Evolutionary conservation across 2,113 vertebrate genomes (phyloP), one percentile per base, ranked within the genome.

Genomic region (Cariama cristata): DNA sequence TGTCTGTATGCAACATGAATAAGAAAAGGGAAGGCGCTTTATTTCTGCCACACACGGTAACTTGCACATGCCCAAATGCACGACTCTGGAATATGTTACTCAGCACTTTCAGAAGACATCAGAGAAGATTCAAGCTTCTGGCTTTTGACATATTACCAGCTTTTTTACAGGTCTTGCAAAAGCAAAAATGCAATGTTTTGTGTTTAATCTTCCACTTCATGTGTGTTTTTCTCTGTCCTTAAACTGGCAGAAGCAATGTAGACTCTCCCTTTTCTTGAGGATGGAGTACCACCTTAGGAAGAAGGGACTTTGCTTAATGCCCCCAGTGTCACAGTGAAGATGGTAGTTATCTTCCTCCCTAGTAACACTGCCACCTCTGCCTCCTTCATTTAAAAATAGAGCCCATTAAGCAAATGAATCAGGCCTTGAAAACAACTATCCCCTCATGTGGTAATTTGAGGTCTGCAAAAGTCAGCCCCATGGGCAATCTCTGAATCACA

Each of bases 1-100:
- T 94, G 74, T 97, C 95, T 95, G 89, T 52, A 49, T 60, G 87
- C 73, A 90, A 91, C 56, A 33, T 12, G 58, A 95, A 90, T 60
- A 95, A 89, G 86, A 64, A 79, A 64, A 58, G 5, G 58, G 24
- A 85, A 94, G 26, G 55, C 4, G 0, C 69, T 89, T 91, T 86
- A 68, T 87, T 85, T 82, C 80, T 95, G 62, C 74, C 83, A 79
- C 77, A 72, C 32, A 58, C 8, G 0, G 55, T 75, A 91, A 84
- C 49, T 85, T 0, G 0, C 74, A 62, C n/a, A 58, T 68, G 35
- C 50, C 52, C 69, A 69, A 94, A 69, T 27, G n/a, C 49, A 75
- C 2, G 1, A 22, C 13, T 49, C 59, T 40, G 53, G 88, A 95
- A 90, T 82, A 85, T 1, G 17, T 90, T 86, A 88, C 35, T 90